Percentiles rank a stretch among this genome's conserved stretches.
Conservation (phyloP, 2,113 vertebrate species). For the Mormoops blainvillei region DNA sequence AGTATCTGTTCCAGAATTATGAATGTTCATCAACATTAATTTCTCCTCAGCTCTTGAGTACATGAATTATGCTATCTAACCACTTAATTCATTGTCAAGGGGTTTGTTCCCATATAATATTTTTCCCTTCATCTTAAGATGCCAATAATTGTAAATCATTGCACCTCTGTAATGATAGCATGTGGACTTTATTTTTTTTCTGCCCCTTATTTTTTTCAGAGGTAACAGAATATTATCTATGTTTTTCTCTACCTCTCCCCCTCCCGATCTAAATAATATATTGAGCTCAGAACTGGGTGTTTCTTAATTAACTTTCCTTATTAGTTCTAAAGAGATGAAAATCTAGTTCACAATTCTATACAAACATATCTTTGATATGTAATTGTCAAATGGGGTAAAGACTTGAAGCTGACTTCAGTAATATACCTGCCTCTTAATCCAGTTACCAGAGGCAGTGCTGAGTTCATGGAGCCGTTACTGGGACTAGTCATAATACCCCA, state of each 20-base stretch:
- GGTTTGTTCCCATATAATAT: not conserved
- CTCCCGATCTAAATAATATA: not conserved
- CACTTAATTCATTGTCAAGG: not conserved
- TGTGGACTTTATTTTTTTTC: not conserved
- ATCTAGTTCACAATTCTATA: slow-evolving; percentile 34
- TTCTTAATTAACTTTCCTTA: not conserved
- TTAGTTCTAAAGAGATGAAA: slow-evolving; percentile 10
- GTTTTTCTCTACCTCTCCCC: not conserved
- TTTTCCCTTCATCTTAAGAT: not conserved
- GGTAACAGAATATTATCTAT: not conserved
- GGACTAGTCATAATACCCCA: slow-evolving; percentile 2
- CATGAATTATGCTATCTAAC: not conserved
- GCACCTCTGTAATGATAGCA: not conserved
- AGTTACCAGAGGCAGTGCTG: slow-evolving; percentile 15
- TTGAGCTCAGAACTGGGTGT: not conserved
- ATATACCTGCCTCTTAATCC: slow-evolving; percentile 24
- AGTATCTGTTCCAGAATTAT: not conserved
- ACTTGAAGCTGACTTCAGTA: slow-evolving; percentile 27
- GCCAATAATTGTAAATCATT: not conserved
- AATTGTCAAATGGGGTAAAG: slow-evolving; percentile 58
- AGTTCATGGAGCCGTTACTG: slow-evolving; percentile 56
- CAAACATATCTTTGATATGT: slow-evolving; percentile 44
- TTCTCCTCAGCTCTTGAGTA: not conserved
- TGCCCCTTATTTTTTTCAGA: not conserved
- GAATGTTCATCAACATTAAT: not conserved